Base-by-base conservation (phyloP, 2,797 vertebrate species). In the Nothura maculosa region DNA sequence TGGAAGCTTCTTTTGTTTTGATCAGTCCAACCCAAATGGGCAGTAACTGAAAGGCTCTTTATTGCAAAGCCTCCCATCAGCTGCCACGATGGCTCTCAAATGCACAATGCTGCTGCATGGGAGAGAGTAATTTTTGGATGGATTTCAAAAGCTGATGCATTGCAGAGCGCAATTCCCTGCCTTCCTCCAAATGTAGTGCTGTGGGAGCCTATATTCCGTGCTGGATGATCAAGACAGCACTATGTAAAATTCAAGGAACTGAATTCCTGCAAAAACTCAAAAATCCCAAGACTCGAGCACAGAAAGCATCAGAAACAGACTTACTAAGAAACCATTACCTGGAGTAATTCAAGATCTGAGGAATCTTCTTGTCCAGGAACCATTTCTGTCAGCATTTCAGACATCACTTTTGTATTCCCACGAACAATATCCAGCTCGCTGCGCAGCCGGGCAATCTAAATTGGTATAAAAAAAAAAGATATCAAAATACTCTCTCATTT, bases 301-400 rank as follows among this genome's bases (percentile, higher is more conserved):
- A 27, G 47, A 58, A 80, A 55, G 22, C 12, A 74, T 47, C 24
- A 79, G 42, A 66, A 81, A 55, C 7, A 0, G 24, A 13, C 34
- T 55, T 60, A 10, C 32, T 76, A 67, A 22, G 36, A 83, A 67
- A 67, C 4, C 34, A 21, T 98, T 90, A 98, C 99, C 99, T 99
- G 99, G 10, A 99, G 97, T 68, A 99, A 96, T 88, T 99, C 99
- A 27, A 99, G 99, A 92, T 99, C 99, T 4, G 99, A 99, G 5
- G 99, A 97, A 28, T 99, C 99, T 84, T 99, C 99, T 94, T 99
- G 99, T 62, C 99, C 99, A 0, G 99, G 99, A 19, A 99, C 98
- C 99, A 99, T 99, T 97, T 99, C 99, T 6, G 99, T 99, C 90
- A 99, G 96, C 99, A 99, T 99, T 98, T 99, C 99, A 5, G 99